Percentiles rank a stretch among this genome's conserved stretches.
These are phyloP conservation scores for Pitta sordida DNA, from an alignment of 2,113 vertebrate genomes.

Conservation along the genomic window DNA sequence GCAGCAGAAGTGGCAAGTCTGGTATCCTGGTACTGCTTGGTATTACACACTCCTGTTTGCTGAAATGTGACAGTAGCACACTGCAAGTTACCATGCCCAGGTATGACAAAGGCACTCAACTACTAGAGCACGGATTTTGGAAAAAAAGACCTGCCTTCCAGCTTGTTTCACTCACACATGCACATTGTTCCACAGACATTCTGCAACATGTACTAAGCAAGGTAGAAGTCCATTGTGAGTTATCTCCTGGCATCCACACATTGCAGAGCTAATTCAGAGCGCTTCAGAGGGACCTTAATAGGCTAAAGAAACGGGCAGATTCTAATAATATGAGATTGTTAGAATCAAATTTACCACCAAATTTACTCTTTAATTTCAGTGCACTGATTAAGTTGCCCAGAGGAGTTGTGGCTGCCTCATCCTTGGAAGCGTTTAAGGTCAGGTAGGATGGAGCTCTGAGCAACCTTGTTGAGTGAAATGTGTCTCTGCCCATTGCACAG, in stretches of 20 bases:
- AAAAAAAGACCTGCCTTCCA: not conserved
- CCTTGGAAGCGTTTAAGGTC: no score
- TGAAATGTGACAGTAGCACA: not conserved
- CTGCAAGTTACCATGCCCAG: not conserved
- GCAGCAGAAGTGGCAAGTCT: not conserved
- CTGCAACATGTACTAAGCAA: accelerated
- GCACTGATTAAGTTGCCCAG: no score
- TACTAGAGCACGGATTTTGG: not conserved
- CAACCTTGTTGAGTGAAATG: no score
- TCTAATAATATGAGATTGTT: no score
- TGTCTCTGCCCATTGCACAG: no score
- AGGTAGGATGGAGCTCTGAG: no score
- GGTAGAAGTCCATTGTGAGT: not conserved
- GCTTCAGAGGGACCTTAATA: no score
- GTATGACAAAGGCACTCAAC: not conserved
- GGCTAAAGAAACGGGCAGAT: no score
- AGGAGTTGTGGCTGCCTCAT: no score
- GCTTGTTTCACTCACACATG: not conserved
- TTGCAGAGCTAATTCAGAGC: not conserved
- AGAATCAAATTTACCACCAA: no score
- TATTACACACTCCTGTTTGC: not conserved
- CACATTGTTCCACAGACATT: not conserved
- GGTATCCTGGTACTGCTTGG: no score
- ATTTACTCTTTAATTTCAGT: no score
- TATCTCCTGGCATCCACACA: not conserved